Evolutionary conservation across 1,140 invertebrate species (phyloP).

Genomic region (Holcopasites calliopsidis): DNA sequence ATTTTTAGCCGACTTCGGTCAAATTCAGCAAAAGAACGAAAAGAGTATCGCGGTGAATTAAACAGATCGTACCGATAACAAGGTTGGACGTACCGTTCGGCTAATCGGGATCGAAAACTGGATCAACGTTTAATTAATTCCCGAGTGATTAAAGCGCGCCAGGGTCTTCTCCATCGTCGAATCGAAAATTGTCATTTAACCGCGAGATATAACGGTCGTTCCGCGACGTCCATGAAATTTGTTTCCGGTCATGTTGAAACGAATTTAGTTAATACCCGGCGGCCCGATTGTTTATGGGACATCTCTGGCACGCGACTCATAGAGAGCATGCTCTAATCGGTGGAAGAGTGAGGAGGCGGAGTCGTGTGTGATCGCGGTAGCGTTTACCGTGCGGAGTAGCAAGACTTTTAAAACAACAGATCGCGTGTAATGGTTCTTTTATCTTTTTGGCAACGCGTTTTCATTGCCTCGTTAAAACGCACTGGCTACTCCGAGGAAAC

Average conservation of each 20-base stretch:
- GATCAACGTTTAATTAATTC: slow-evolving; percentile 38
- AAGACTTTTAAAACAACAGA: slow-evolving; percentile 22
- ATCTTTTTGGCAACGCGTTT: slow-evolving; percentile 55
- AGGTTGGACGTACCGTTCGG: slow-evolving; percentile 35
- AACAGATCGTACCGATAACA: slow-evolving; percentile 50
- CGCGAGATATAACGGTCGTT: background rate
- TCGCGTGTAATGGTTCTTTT: slow-evolving; percentile 36
- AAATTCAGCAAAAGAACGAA: background rate
- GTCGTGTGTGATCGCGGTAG: too few species aligned
- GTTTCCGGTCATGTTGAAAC: background rate
- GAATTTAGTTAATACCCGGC: background rate
- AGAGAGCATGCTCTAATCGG: background rate
- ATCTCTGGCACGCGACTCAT: background rate
- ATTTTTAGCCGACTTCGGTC: too few species aligned
- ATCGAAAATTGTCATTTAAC: background rate
- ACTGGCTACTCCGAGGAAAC: slow-evolving; percentile 30
- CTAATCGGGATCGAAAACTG: slow-evolving; percentile 7
- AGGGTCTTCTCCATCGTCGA: background rate
- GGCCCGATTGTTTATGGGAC: background rate
- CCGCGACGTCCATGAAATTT: background rate
- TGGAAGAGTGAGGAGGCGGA: background rate
- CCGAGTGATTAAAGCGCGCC: background rate
- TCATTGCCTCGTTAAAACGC: slow-evolving; percentile 55
- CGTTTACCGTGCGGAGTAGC: slow-evolving; percentile 2
- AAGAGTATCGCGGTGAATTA: slow-evolving; percentile 46